Conservation (phyloP, 2,797 vertebrate species). For the Heterohyrax brucei region DNA sequence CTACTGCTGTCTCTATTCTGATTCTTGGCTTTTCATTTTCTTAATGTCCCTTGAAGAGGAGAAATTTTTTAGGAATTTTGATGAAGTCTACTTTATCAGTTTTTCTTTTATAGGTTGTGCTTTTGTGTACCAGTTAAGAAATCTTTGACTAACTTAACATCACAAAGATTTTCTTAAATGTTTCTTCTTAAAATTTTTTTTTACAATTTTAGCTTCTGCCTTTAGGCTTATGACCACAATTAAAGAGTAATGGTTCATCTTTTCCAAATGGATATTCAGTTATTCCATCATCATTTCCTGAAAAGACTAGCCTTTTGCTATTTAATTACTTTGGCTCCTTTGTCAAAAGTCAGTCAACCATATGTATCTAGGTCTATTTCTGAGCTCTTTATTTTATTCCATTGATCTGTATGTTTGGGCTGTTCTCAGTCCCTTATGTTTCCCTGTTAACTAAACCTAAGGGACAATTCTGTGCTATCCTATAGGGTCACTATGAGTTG, state of each 20-base stretch:
- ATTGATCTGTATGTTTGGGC: background rate
- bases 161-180: background rate
- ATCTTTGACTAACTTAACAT: background rate
- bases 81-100: background rate
- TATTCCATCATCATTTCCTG: too few species aligned
- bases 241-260: too few species aligned
- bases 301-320: too few species aligned
- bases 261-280: too few species aligned
- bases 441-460: background rate
- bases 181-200: background rate
- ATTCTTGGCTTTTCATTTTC: background rate
- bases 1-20: slow-evolving; percentile 21
- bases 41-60: background rate
- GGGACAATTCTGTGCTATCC: too few species aligned
- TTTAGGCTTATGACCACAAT: background rate
- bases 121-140: slow-evolving; percentile 16
- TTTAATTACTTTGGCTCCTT: slow-evolving; percentile 56
- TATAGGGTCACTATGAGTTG: too few species aligned
- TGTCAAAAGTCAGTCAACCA: slow-evolving; percentile 24
- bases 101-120: background rate
- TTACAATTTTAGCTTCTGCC: slow-evolving; percentile 18
- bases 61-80: background rate
- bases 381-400: background rate
- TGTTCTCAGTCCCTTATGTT: background rate
- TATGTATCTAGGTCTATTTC: background rate